These are phyloP conservation scores for Pantherophis vulpinus DNA, from an alignment of 2,797 vertebrate species.

Conservation along the genomic window DNA sequence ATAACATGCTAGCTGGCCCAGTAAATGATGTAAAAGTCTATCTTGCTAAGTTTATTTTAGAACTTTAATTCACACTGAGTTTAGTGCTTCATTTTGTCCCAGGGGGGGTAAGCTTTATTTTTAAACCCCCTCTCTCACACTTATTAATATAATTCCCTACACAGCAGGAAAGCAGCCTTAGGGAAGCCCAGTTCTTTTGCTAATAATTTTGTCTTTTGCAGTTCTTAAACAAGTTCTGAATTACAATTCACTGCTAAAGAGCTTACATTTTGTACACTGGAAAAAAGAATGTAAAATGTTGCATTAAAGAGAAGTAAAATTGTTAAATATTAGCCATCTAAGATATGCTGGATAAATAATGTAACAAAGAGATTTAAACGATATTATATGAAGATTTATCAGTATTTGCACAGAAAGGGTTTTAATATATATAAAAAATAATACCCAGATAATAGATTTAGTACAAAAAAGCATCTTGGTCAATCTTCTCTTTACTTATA, in stretches of 20 bases:
- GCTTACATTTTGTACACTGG: slow-evolving; percentile 36
- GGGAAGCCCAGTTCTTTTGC: slow-evolving; percentile 60
- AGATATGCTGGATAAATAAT: not conserved
- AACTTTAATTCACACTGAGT: slow-evolving; percentile 69
- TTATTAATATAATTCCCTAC: slow-evolving; percentile 70
- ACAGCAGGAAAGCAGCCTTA: slow-evolving; percentile 64
- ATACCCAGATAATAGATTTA: not conserved
- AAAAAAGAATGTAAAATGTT: slow-evolving; percentile 25
- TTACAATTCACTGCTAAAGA: slow-evolving; percentile 52
- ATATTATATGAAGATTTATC: not conserved
- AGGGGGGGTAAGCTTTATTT: slow-evolving; percentile 64
- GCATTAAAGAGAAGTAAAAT: slow-evolving; percentile 16
- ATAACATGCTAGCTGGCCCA: slow-evolving; percentile 59
- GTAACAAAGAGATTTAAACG: not conserved
- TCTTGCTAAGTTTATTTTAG: slow-evolving; percentile 68
- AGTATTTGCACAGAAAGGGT: not conserved
- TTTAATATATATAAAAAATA: not conserved
- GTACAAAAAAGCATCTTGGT: not conserved
- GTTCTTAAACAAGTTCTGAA: slow-evolving; percentile 51
- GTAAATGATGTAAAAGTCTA: slow-evolving; percentile 64
- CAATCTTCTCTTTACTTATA: not conserved
- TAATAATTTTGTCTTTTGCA: slow-evolving; percentile 66
- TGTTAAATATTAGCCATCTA: slow-evolving; percentile 16
- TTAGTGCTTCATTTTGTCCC: slow-evolving; percentile 59
- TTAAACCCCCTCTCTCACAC: slow-evolving; percentile 65